phyloP scores from a whole-genome alignment of 1,140 invertebrate species.

The Tenebrio molitor region DNA sequence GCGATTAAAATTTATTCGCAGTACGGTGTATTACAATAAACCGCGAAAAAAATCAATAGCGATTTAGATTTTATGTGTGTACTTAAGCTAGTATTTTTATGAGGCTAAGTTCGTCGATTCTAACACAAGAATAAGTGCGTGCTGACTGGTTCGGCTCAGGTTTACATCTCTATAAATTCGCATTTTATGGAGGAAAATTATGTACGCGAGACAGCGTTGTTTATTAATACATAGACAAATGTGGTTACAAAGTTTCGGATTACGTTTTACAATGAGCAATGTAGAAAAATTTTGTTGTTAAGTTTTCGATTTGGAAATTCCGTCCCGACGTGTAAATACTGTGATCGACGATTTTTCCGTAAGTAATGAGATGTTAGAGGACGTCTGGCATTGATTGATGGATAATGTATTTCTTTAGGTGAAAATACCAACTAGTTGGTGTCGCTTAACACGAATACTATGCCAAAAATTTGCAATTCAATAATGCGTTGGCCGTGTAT shows the following conservation, averaged over 20 bases:
- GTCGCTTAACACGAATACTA: neutral
- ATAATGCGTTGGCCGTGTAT: neutral
- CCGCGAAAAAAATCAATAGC: no score
- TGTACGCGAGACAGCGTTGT: neutral
- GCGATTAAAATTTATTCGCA: no score
- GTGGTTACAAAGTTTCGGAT: neutral
- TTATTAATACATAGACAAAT: neutral
- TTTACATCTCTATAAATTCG: constrained; percentile 43
- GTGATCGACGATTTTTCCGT: neutral
- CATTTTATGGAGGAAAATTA: constrained; percentile 26
- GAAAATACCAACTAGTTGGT: neutral
- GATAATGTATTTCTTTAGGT: neutral
- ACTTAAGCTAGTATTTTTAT: no score
- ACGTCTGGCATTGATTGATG: neutral
- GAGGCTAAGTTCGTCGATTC: no score
- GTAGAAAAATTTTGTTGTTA: no score
- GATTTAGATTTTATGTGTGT: no score
- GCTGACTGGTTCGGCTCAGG: neutral
- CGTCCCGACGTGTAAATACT: no score
- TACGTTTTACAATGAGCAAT: neutral
- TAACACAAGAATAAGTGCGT: no score
- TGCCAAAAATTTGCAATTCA: constrained; percentile 4
- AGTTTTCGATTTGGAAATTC: neutral
- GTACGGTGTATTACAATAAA: no score
- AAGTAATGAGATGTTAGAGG: constrained; percentile 5